Conservation (phyloP, 1,140 invertebrate genomes). For the Eumaeus atala region DNA sequence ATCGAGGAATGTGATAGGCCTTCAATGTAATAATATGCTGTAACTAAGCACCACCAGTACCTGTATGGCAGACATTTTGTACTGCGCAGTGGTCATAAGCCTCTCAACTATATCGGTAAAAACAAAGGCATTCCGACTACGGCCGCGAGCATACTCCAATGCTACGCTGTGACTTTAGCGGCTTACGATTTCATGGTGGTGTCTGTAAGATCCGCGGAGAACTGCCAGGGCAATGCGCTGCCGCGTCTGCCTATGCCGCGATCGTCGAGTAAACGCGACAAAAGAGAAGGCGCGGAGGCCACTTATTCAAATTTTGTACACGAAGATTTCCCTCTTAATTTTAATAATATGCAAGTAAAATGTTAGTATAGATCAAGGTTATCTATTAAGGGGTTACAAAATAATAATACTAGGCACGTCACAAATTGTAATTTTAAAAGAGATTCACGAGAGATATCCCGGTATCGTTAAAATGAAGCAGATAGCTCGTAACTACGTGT, state of each 20-base stretch:
- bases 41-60: too few relatives aligned
- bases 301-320: conserved; percentile 15
- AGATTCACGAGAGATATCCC: too few relatives aligned
- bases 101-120: too few relatives aligned
- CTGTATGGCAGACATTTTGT: too few relatives aligned
- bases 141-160: neutral
- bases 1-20: too few relatives aligned
- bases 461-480: too few relatives aligned
- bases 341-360: conserved; percentile 23
- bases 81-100: too few relatives aligned
- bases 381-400: too few relatives aligned
- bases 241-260: neutral
- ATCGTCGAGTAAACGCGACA: neutral
- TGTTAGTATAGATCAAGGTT: conserved; percentile 18
- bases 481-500: conserved; percentile 50
- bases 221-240: neutral
- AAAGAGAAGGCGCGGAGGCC: neutral
- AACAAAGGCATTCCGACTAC: neutral
- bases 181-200: too few relatives aligned
- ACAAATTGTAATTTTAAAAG: conserved; percentile 27
- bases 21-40: too few relatives aligned
- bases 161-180: neutral
- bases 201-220: too few relatives aligned
- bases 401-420: conserved; percentile 31
- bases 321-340: conserved; percentile 15